A percentile compares a stretch with the other conserved stretches of the same genome.
phyloP scores from a whole-genome alignment of 1,140 invertebrate species.

The Bactericera cockerelli region DNA sequence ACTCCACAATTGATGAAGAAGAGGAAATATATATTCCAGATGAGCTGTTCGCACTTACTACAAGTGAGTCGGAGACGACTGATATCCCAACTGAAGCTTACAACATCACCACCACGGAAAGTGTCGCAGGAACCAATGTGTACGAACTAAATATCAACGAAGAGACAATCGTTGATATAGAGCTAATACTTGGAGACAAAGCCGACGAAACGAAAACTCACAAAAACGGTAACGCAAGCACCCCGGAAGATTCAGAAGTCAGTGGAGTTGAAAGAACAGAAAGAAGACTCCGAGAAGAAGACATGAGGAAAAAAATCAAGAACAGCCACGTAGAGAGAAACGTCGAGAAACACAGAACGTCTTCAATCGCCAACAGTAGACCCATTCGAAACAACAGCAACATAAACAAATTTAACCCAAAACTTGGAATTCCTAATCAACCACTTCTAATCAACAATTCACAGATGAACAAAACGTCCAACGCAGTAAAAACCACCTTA shows the following conservation, averaged over 20 bases:
- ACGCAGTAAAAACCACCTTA: background rate
- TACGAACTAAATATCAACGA: slow-evolving; percentile 3
- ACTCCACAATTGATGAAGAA: background rate
- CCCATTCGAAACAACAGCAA: background rate
- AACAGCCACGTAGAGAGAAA: background rate
- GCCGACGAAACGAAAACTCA: background rate
- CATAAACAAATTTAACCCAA: background rate
- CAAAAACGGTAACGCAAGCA: background rate
- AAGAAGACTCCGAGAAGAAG: background rate
- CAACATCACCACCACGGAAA: background rate
- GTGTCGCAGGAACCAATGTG: background rate
- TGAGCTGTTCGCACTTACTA: background rate
- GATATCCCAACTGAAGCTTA: background rate
- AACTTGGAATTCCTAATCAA: background rate
- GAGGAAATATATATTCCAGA: background rate
- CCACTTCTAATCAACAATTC: background rate
- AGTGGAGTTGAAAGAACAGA: too few species aligned
- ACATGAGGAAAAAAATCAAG: background rate
- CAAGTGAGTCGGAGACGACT: background rate
- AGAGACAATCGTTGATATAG: background rate
- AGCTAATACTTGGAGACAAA: background rate
- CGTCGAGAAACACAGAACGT: background rate
- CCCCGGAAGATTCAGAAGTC: background rate
- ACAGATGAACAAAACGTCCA: background rate
- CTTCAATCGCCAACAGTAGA: background rate